These are phyloP conservation scores for Holothuria leucospilota DNA, from an alignment of 53 echinoderm and acorn worm species.

Conservation along the genomic window DNA sequence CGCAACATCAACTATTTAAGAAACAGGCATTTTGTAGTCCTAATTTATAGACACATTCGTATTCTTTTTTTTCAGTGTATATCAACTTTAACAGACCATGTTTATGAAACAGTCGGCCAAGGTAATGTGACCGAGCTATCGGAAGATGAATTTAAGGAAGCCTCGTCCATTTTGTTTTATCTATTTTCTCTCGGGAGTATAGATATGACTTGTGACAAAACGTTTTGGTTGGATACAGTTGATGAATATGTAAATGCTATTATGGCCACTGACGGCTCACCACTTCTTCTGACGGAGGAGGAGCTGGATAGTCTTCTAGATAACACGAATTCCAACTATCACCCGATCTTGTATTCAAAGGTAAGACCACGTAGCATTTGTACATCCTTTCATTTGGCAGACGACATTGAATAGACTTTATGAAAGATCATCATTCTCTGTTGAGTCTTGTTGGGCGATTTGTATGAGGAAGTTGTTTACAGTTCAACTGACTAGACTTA, in stretches of 20 bases:
- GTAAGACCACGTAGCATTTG: not conserved
- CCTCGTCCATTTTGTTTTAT: not conserved
- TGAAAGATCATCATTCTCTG: too few species aligned
- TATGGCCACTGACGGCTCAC: not conserved
- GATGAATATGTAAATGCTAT: not conserved
- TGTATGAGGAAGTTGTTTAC: too few species aligned
- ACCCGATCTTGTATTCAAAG: not conserved
- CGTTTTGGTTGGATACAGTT: not conserved
- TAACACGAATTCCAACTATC: not conserved
- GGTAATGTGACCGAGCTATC: not conserved
- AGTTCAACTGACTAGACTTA: too few species aligned
- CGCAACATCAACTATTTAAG: too few species aligned
- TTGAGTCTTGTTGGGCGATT: too few species aligned
- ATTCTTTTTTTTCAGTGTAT: not conserved
- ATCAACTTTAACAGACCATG: not conserved
- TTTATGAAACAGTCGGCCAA: too few species aligned
- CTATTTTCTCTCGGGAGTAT: not conserved
- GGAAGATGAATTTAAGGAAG: slow-evolving; percentile 20
- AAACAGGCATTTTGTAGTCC: too few species aligned
- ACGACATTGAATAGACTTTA: too few species aligned
- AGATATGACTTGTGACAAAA: not conserved
- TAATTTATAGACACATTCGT: too few species aligned
- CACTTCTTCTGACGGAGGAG: not conserved
- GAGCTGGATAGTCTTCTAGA: slow-evolving; percentile 2
- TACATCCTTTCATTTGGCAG: too few species aligned